Percentiles rank a stretch among this genome's conserved stretches.
These are phyloP conservation scores for Leptoclinus maculatus DNA, from an alignment of 2,797 vertebrate genomes.

Conservation along the genomic window DNA sequence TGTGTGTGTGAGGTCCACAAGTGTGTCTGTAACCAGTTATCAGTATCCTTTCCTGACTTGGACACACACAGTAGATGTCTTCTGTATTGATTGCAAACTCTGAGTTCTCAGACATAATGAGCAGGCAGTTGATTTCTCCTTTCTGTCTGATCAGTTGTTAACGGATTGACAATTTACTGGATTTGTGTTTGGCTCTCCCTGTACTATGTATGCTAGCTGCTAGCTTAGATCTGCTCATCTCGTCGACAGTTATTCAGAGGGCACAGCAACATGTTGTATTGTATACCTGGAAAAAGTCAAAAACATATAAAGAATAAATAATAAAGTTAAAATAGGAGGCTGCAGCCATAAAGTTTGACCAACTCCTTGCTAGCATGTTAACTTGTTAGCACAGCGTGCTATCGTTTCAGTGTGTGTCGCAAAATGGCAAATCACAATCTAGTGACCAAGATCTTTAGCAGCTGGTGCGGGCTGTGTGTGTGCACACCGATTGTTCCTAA, in stretches of 20 bases:
- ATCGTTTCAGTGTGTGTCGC: not conserved
- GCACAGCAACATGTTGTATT: slow-evolving; percentile 32
- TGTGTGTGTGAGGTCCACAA: slow-evolving; percentile 52
- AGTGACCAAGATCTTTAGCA: not conserved
- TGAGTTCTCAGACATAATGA: not conserved
- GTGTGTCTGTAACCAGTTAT: slow-evolving; percentile 40
- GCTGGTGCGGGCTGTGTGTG: not conserved
- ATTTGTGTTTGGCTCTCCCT: not conserved
- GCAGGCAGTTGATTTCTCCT: not conserved
- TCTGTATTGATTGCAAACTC: not conserved
- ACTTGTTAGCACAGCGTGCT: not conserved
- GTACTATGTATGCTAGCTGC: not conserved
- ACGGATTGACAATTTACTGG: not conserved
- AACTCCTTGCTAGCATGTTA: not conserved
- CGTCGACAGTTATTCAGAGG: not conserved
- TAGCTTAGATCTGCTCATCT: not conserved
- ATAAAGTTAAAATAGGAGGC: slow-evolving; percentile 46
- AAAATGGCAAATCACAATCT: not conserved
- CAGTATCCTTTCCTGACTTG: slow-evolving; percentile 16
- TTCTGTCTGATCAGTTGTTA: not conserved
- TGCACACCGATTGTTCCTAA: not conserved
- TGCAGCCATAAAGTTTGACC: slow-evolving; percentile 26
- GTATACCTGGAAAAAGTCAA: too few species aligned
- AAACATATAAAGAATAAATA: too few species aligned
- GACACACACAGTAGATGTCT: not conserved